Evolutionary conservation across 2,113 vertebrate species (phyloP), one percentile per base, ranked within the genome.

Genomic region (Eublepharis macularius): DNA sequence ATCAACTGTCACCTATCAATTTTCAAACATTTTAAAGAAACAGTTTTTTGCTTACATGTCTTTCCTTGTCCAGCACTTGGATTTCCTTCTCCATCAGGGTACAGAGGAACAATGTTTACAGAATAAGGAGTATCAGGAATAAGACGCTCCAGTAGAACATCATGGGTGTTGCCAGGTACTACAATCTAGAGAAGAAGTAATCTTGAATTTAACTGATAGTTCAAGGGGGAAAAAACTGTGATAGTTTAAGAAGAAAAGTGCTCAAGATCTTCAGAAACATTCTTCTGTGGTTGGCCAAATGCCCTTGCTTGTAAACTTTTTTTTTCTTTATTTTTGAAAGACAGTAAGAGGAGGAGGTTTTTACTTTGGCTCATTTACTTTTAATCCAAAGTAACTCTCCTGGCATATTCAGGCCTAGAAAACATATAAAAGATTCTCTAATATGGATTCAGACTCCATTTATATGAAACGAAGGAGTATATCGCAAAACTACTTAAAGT

Each of bases 101-200:
- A 99, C 66, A 99, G 63, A 19, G 98, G 96, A 4, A 96, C 41
- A 8, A 99, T 97, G 13, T 91, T 96, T 89, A 99, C 92, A 0
- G 97, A 96, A 87, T 99, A 99, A 10, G 95, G 94, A 0, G 98
- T 99, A 87, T 99, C 98, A 0, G 98, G 98, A 80, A 95, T 92
- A 93, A 99, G 95, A 80, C 96, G 96, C 86, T 99, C 98, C 95
- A 99, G 93, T 93, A 97, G 95, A 85, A 97, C 96, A 0, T 95
- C 98, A 91, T 94, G 96, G 19, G 94, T 92, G 74, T 95, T 98
- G 91, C 96, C 98, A 34, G 98, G 96, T 91, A 99, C 96, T 93
- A 98, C 95, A 72, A 98, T 96, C 98, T 99, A 90, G 63, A 93
- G 85, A 4, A 86, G 63, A 87, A 93, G 80, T 5, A 87, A 89